Evolutionary conservation across 2,113 vertebrate species (phyloP), one percentile per base, ranked within the genome.

Genomic region (Embiotoca jacksoni): DNA sequence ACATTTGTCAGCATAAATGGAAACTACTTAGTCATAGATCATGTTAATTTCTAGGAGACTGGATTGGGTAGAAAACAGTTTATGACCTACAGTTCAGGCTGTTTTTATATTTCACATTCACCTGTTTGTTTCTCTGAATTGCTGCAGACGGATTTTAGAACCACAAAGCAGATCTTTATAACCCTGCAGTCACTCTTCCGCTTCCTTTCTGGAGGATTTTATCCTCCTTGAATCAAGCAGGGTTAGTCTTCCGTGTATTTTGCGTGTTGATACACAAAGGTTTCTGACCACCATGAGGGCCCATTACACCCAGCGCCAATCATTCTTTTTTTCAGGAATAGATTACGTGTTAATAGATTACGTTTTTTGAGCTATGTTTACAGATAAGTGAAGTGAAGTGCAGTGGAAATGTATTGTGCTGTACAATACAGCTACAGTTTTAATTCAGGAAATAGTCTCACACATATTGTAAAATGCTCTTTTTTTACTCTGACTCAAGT

Each of bases 211-310:
- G 49, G 49, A 52, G 6, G 1, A 7, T 52, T 14, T 52, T 50
- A 52, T 6, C 49, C 4, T 52, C 49, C 49, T 52, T 30, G 49
- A 78, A 62, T 64, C 58, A 15, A 58, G 39, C 44, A 72, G 50
- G 2, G 7, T 74, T 50, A 64, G 14, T 69, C 58, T 39, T 64
- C 53, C n/a, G 37, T 49, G 23, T 35, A 3, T 4, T 61, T 32
- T 15, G 33, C 14, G 41, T 56, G 47, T 52, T 68, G 4, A 0
- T 14, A 30, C 30, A 13, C 35, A 67, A 14, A 36, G 55, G 4
- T 44, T 36, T 57, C 32, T 62, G 56, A 54, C 5, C 8, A 41
- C 37, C 35, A 10, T 35, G 35, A 7, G 16, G 41, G 31, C n/a
- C 23, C 39, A 14, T 63, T 61, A 33, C 35, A 3, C 37, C 10